Percentiles rank a stretch among this genome's conserved stretches.
These are phyloP conservation scores for Alethe castanea DNA, from an alignment of 2,113 vertebrate species.

Conservation along the genomic window DNA sequence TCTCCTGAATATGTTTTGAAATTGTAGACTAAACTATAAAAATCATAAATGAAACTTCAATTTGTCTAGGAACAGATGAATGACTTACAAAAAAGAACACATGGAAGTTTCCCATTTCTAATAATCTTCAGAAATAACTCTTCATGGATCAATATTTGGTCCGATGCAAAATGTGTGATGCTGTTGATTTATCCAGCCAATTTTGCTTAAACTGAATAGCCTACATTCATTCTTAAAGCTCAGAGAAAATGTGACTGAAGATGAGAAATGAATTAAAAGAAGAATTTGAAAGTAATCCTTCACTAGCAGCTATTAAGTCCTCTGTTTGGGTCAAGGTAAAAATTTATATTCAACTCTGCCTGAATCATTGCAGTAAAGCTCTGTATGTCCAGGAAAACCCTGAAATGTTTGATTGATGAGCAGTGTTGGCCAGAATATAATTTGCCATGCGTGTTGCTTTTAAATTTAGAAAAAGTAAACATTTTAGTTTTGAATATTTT, in stretches of 20 bases:
- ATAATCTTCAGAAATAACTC: slow-evolving; percentile 11
- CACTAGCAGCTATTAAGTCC: not conserved
- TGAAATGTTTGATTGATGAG: not conserved
- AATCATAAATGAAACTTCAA: not conserved
- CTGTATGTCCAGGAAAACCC: not conserved
- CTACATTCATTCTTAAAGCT: not conserved
- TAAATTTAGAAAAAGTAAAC: not conserved
- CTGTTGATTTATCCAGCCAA: not conserved
- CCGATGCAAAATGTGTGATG: slow-evolving; percentile 16
- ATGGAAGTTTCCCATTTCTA: slow-evolving; percentile 29
- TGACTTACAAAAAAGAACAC: not conserved
- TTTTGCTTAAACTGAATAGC: not conserved
- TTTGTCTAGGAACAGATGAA: not conserved
- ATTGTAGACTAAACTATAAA: not conserved
- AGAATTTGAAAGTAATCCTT: not conserved
- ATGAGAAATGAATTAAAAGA: not conserved
- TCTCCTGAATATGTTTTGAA: not conserved
- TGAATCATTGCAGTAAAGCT: not conserved
- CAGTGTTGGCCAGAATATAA: not conserved
- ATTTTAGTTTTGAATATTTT: not conserved
- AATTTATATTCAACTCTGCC: not conserved
- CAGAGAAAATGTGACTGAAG: not conserved
- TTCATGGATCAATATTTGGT: slow-evolving; percentile 22
- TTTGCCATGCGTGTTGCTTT: not conserved
- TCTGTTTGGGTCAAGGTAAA: not conserved